phyloP scores from a whole-genome alignment of 1,140 invertebrate genomes.

The Apis mellifera region Amel_HAv3.1 CM009935.2:9034501-9035000 shows the following conservation, averaged over 20 bases:
- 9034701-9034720: slow-evolving; percentile 10
- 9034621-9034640: background rate
- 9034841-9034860: background rate
- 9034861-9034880: background rate
- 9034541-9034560: background rate
- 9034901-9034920: background rate
- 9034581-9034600: background rate
- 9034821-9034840: background rate
- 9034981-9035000: background rate
- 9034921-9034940: background rate
- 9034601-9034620: background rate
- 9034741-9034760: slow-evolving; percentile 35
- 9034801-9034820: background rate
- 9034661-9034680: background rate
- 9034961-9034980: background rate
- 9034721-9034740: slow-evolving; percentile 42
- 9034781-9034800: slow-evolving; percentile 5
- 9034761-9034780: slow-evolving; percentile 3
- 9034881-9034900: slow-evolving; percentile 22
- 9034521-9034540: background rate
- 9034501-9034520: background rate
- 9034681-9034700: background rate
- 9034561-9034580: background rate
- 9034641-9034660: background rate
- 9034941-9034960: background rate